Percentiles rank a stretch among this genome's conserved stretches.
phyloP scores from a whole-genome alignment of 2,888 invertebrate genomes.

The Drosophila aldrichi region DNA sequence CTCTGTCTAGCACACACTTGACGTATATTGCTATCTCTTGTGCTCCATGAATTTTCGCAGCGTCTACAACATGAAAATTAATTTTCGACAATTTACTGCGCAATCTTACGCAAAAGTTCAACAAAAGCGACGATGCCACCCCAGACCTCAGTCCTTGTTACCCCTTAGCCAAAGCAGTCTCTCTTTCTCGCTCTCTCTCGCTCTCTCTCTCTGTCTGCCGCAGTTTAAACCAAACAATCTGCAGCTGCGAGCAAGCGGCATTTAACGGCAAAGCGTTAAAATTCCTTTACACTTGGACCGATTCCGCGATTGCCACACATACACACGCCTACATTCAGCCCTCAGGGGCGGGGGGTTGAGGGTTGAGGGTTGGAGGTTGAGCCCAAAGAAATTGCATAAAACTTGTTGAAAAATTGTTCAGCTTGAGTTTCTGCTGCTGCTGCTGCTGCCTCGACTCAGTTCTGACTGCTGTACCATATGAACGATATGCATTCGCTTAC shows the following conservation, averaged over 20 bases:
- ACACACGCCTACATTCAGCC: conserved; percentile 5
- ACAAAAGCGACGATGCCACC: conserved; percentile 69
- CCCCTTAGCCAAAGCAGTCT: neutral
- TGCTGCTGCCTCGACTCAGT: conserved; percentile 12
- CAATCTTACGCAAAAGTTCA: conserved; percentile 82
- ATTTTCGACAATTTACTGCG: conserved; percentile 83
- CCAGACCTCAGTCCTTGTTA: neutral
- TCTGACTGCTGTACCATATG: conserved; percentile 41
- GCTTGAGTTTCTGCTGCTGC: conserved; percentile 39
- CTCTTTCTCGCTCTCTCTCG: neutral
- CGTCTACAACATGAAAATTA: conserved; percentile 82
- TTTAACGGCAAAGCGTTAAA: conserved; percentile 71
- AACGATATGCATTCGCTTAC: conserved; percentile 33
- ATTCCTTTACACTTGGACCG: conserved; percentile 79
- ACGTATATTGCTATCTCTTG: conserved; percentile 37
- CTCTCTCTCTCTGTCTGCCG: conserved; percentile 14
- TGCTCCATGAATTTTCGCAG: conserved; percentile 71
- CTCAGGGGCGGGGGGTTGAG: neutral
- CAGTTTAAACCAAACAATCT: conserved; percentile 75
- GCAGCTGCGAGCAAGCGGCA: conserved; percentile 62
- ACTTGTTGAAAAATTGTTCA: conserved; percentile 78
- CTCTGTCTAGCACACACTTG: neutral
- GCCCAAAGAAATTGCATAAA: conserved; percentile 61
- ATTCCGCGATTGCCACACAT: conserved; percentile 52
- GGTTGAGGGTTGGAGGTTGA: neutral